Evolutionary conservation across 1,140 invertebrate genomes (phyloP), one percentile per base, ranked within the genome.

Genomic region (Pseudomyrmex dendroicus): DNA sequence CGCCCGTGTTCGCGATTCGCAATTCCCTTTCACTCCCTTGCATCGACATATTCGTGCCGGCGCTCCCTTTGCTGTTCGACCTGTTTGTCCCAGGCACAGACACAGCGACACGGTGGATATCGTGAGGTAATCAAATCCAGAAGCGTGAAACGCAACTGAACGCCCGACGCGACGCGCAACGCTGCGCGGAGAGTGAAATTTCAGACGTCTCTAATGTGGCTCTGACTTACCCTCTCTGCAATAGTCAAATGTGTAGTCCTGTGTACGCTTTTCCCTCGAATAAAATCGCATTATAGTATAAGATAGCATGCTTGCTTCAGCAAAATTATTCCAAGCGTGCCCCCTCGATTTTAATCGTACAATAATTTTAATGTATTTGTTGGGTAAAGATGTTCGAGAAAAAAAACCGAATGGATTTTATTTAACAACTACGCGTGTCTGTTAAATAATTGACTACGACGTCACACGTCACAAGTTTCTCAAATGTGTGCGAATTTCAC

Each of bases 121-220:
- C 63, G 67, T 50, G 72, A 72, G 12, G 73, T 87, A 87, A 85
- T 87, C 83, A 86, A 89, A 87, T 86, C 59, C 82, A 76, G 76
- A 84, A 85, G 67, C 76, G 89, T 82, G 70, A 90, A 87, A 85
- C 86, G 68, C 73, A 77, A 64, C 50, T 66, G 89, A 87, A 83
- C 61, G 76, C 22, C 17, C 62, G 70, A 15, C 44, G 22, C 73
- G 50, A 48, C 54, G 52, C 54, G 52, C 76, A 25, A 48, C 73
- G 54, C 63, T 64, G 61, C 52, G 70, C 2, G 61, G 12, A 63
- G 80, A 84, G 72, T 87, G 66, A 73, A 86, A 84, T 85, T 90
- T 87, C 83, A 82, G 74, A 50, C 46, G 50, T 77, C 73, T 76
- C 64, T 59, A 77, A 82, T 67, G 67, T 56, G 64, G 67, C 66